A percentile compares a stretch with the other conserved stretches of the same genome.
phyloP scores from a whole-genome alignment of 2,113 vertebrate genomes.

The Ginglymostoma cirratum region DNA sequence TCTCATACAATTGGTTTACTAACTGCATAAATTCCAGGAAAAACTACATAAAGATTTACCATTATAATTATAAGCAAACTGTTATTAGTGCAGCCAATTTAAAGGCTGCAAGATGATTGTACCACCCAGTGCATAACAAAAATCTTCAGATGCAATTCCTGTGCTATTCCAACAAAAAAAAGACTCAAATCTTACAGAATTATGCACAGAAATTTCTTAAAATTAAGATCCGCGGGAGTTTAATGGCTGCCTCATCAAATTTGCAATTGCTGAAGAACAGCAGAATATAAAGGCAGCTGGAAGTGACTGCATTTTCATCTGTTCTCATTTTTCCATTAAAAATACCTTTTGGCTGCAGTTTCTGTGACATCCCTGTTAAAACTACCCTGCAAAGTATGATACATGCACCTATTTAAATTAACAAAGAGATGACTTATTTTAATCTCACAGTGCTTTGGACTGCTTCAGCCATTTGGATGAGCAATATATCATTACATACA shows the following conservation, averaged over 20 bases:
- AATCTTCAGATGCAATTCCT: constrained; percentile 24
- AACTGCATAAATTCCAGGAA: constrained; percentile 8
- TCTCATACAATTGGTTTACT: not conserved
- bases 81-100: constrained; percentile 22
- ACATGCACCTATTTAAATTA: constrained; percentile 99
- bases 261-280: constrained; percentile 68
- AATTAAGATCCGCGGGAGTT: constrained; percentile 70
- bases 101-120: constrained; percentile 28
- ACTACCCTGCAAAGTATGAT: constrained; percentile 89
- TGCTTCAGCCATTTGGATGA: constrained; percentile 80
- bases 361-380: constrained; percentile 76
- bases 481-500: constrained; percentile 88
- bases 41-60: constrained; percentile 21
- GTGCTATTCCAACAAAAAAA: constrained; percentile 32
- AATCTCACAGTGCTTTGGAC: constrained; percentile 85
- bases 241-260: constrained; percentile 73
- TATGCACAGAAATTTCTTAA: constrained; percentile 46
- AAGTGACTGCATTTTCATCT: constrained; percentile 76
- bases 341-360: constrained; percentile 93
- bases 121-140: constrained; percentile 23
- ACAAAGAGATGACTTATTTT: constrained; percentile 95
- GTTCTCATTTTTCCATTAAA: constrained; percentile 86
- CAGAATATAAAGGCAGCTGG: constrained; percentile 67
- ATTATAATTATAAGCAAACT: constrained; percentile 27
- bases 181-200: constrained; percentile 22